phyloP scores from a whole-genome alignment of 2,888 invertebrate species.

The Limnephilus lunatus region DNA sequence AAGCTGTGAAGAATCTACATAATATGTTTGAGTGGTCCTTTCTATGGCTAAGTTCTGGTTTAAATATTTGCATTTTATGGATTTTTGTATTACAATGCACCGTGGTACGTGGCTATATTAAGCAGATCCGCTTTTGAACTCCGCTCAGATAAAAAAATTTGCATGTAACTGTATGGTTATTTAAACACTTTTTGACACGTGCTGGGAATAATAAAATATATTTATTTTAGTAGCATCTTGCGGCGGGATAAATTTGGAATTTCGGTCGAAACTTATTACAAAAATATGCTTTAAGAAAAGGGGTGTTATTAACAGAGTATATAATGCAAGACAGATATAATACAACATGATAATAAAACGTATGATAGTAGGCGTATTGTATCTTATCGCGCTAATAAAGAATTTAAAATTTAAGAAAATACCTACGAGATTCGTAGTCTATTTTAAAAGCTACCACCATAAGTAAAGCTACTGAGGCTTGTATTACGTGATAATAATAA shows the following conservation, averaged over 20 bases:
- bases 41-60: not conserved
- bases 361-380: too few relatives aligned
- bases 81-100: not conserved
- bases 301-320: too few relatives aligned
- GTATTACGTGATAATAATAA: too few relatives aligned
- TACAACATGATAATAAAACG: too few relatives aligned
- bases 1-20: conserved; percentile 19
- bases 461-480: too few relatives aligned
- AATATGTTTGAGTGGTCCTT: not conserved
- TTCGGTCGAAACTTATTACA: not conserved
- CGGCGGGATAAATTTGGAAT: not conserved
- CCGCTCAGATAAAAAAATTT: not conserved
- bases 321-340: too few relatives aligned
- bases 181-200: not conserved
- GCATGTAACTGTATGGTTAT: not conserved
- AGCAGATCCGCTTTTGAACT: not conserved
- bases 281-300: too few relatives aligned
- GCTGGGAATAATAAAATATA: not conserved
- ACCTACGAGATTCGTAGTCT: too few relatives aligned
- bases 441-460: too few relatives aligned
- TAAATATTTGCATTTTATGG: not conserved
- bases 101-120: not conserved
- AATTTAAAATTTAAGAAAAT: too few relatives aligned
- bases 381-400: too few relatives aligned
- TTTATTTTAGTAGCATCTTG: not conserved